Conservation (phyloP, 2,888 invertebrate species). For the Cryptocephalus moraei region DNA sequence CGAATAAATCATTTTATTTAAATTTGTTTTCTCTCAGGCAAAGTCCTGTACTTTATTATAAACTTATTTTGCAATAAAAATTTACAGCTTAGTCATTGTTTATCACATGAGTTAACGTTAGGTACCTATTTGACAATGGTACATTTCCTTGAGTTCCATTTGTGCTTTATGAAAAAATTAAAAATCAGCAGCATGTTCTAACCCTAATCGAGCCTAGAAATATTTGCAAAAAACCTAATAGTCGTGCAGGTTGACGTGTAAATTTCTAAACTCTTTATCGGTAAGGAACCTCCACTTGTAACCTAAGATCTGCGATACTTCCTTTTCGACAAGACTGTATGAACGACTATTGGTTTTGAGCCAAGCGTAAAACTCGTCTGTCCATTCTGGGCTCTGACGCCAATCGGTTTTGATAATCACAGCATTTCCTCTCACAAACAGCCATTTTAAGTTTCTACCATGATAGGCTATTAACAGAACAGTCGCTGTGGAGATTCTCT, state of each 20-base stretch:
- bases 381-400: slow-evolving; percentile 57
- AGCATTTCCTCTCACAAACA: slow-evolving; percentile 61
- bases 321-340: slow-evolving; percentile 54
- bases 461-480: slow-evolving; percentile 58
- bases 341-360: slow-evolving; percentile 49
- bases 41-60: too few species aligned
- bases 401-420: slow-evolving; percentile 61
- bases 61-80: neutral
- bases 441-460: slow-evolving; percentile 49
- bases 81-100: neutral
- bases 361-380: slow-evolving; percentile 56
- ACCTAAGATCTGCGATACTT: slow-evolving; percentile 58
- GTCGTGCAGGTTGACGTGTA: slow-evolving; percentile 34
- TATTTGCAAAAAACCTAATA: slow-evolving; percentile 12
- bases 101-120: too few species aligned
- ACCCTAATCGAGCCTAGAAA: too few species aligned
- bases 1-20: neutral
- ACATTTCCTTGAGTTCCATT: too few species aligned
- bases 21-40: too few species aligned
- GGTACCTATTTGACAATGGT: too few species aligned
- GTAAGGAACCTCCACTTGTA: slow-evolving; percentile 56
- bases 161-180: too few species aligned
- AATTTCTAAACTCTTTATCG: slow-evolving; percentile 51
- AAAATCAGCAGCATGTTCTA: too few species aligned
- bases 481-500: slow-evolving; percentile 68